Percentiles rank a stretch among this genome's conserved stretches.
These are phyloP conservation scores for Saturnia japonica DNA, from an alignment of 2,888 invertebrate genomes.

Conservation along the genomic window DNA sequence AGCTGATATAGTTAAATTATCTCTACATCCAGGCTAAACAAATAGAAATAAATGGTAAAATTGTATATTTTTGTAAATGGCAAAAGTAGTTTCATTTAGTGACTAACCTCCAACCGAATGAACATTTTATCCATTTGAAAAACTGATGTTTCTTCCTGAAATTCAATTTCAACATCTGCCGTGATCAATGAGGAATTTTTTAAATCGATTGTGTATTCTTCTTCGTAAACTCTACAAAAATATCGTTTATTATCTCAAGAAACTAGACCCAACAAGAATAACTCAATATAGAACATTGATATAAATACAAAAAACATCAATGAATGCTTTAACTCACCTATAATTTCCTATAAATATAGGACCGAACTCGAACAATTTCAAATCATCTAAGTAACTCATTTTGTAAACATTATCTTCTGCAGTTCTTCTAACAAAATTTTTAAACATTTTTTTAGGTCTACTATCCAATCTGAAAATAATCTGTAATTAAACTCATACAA, in stretches of 20 bases:
- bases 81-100: conserved; percentile 10
- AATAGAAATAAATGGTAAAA: neutral
- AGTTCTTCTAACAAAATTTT: conserved; percentile 66
- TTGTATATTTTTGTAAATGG: neutral
- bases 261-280: neutral
- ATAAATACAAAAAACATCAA: neutral
- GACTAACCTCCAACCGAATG: conserved; percentile 58
- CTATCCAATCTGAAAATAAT: conserved; percentile 62
- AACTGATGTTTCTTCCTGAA: conserved; percentile 64
- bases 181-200: conserved; percentile 79
- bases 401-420: conserved; percentile 65
- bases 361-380: conserved; percentile 71
- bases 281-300: neutral
- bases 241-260: neutral
- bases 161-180: conserved; percentile 71
- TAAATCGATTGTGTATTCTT: conserved; percentile 73
- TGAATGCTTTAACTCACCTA: conserved; percentile 45
- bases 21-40: conserved; percentile 65
- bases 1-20: conserved; percentile 61
- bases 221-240: conserved; percentile 68
- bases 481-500: neutral
- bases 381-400: conserved; percentile 68
- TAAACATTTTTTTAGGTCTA: conserved; percentile 76
- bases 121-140: conserved; percentile 70
- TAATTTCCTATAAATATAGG: conserved; percentile 67